These are phyloP conservation scores for Crotalus horridus DNA, from an alignment of 2,113 vertebrate genomes.

Conservation along the genomic window DNA sequence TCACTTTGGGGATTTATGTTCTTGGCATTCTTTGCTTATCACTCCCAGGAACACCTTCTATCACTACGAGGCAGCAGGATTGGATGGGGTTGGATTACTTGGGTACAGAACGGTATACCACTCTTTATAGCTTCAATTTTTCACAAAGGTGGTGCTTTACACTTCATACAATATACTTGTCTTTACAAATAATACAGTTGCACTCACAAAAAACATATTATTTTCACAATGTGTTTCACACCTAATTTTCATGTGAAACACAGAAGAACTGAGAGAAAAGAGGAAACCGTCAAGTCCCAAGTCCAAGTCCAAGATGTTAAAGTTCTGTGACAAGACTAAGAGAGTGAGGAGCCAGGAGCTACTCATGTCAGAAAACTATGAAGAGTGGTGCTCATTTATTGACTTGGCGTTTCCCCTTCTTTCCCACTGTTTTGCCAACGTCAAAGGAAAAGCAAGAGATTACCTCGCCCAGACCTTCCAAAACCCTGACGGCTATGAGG, in stretches of 20 bases:
- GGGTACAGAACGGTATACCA: not conserved
- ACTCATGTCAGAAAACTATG: not conserved
- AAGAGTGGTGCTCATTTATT: not conserved
- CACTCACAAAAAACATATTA: not conserved
- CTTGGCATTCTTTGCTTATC: not conserved
- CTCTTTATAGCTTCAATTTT: not conserved
- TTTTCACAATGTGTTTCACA: too few relatives aligned
- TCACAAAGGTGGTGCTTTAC: not conserved
- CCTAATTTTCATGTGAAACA: not conserved
- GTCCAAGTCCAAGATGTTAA: not conserved
- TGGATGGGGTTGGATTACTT: not conserved
- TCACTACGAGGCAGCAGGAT: not conserved
- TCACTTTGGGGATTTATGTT: not conserved
- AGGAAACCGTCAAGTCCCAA: not conserved
- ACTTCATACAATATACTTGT: not conserved
- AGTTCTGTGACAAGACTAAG: not conserved
- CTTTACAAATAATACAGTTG: not conserved
- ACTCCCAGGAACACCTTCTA: not conserved
- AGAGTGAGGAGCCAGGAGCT: not conserved
- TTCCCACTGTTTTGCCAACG: not conserved
- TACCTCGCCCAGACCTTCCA: conserved; percentile 97
- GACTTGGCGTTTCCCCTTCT: too few relatives aligned
- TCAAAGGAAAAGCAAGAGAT: not conserved
- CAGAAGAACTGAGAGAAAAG: not conserved
- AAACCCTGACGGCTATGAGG: conserved; percentile 83